Percentiles rank a stretch among this genome's conserved stretches.
Conservation (phyloP, 2,797 vertebrate genomes). For the Pipistrellus pipistrellus region DNA sequence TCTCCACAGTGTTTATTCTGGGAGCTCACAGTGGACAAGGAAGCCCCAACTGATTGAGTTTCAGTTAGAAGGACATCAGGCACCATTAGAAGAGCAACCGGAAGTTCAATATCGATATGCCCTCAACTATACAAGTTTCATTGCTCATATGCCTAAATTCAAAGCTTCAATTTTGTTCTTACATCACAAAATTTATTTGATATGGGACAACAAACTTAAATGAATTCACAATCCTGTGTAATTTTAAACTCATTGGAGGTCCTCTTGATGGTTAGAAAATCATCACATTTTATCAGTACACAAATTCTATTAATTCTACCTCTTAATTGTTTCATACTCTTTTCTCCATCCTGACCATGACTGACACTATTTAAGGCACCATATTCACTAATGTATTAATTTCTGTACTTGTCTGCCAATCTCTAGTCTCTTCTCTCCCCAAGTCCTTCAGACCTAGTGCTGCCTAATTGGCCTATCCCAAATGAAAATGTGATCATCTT, state of each 20-base stretch:
- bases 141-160: background rate
- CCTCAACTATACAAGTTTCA: background rate
- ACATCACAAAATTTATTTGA: background rate
- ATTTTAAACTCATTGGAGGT: background rate
- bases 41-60: background rate
- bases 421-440: background rate
- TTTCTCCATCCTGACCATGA: background rate
- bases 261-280: conserved; percentile 10
- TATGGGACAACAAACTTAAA: background rate
- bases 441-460: background rate
- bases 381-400: background rate
- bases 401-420: background rate
- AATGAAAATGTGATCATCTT: background rate
- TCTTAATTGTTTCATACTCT: background rate
- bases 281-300: background rate
- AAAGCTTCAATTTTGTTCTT: background rate
- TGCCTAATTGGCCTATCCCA: background rate
- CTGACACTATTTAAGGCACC: background rate
- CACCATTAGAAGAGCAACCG: background rate
- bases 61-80: background rate
- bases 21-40: background rate
- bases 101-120: background rate
- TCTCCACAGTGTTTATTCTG: background rate
- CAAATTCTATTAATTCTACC: background rate
- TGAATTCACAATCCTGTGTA: background rate